A percentile compares a stretch with the other conserved stretches of the same genome.
These are phyloP conservation scores for Anoura caudifer DNA, from an alignment of 2,113 vertebrate species.

Conservation along the genomic window DNA sequence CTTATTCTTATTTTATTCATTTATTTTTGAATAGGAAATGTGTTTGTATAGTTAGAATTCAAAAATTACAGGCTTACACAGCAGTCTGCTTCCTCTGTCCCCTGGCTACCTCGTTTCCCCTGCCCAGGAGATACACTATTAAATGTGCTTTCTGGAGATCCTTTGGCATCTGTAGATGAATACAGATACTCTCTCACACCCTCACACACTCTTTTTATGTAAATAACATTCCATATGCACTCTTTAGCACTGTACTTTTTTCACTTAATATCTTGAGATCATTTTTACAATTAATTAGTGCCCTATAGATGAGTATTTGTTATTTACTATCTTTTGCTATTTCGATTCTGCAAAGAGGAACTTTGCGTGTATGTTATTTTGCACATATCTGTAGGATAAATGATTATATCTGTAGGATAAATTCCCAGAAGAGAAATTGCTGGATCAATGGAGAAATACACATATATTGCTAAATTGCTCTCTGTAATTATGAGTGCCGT, in stretches of 20 bases:
- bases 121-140: neutral
- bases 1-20: neutral
- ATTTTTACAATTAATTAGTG: neutral
- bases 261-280: neutral
- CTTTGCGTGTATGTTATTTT: constrained; percentile 8
- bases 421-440: neutral
- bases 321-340: neutral
- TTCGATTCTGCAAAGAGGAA: neutral
- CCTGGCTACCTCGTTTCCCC: neutral
- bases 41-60: constrained; percentile 13
- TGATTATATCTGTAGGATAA: neutral
- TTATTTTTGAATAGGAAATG: neutral
- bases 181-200: neutral
- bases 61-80: neutral
- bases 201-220: neutral
- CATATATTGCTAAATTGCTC: neutral
- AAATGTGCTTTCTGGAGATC: neutral
- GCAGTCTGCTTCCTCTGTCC: neutral
- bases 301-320: neutral
- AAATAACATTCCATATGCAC: neutral
- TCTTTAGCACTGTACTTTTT: neutral
- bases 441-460: neutral
- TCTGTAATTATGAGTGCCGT: neutral
- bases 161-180: neutral
- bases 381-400: neutral